These are phyloP conservation scores for Strix uralensis DNA, from an alignment of 2,113 vertebrate species.

Conservation along the genomic window DNA sequence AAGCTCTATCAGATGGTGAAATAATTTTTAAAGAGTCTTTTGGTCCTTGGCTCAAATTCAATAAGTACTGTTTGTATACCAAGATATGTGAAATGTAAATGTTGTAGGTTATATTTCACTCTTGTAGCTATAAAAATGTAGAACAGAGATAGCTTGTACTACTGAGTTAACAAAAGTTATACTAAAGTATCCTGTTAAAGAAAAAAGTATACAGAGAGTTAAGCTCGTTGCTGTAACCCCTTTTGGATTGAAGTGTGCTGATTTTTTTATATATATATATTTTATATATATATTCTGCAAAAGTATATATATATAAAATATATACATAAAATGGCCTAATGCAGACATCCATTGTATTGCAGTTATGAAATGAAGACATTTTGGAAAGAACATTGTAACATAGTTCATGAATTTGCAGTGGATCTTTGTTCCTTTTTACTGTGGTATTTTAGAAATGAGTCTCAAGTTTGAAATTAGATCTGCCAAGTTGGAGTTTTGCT, in stretches of 20 bases:
- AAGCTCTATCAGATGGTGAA: slow-evolving; percentile 74
- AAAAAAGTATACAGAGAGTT: slow-evolving; percentile 79
- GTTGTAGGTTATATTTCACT: slow-evolving; percentile 88
- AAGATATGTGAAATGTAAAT: slow-evolving; percentile 88
- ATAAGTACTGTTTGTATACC: slow-evolving; percentile 82
- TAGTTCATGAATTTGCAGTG: slow-evolving; percentile 88
- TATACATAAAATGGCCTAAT: slow-evolving; percentile 77
- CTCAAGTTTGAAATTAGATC: slow-evolving; percentile 84
- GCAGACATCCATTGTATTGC: slow-evolving; percentile 80
- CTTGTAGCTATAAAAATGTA: slow-evolving; percentile 87
- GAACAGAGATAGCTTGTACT: slow-evolving; percentile 90
- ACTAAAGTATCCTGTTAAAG: slow-evolving; percentile 81
- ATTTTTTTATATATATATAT: slow-evolving; percentile 68
- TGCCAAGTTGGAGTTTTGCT: slow-evolving; percentile 83
- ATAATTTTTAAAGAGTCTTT: slow-evolving; percentile 73
- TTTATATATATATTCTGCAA: slow-evolving; percentile 56
- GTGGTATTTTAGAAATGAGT: slow-evolving; percentile 90
- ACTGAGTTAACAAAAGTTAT: slow-evolving; percentile 89
- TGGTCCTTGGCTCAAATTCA: slow-evolving; percentile 78
- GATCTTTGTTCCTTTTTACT: slow-evolving; percentile 88
- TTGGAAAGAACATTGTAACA: slow-evolving; percentile 85
- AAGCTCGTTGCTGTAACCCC: slow-evolving; percentile 86
- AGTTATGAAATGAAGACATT: slow-evolving; percentile 79
- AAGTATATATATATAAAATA: slow-evolving; percentile 54
- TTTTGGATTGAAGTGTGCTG: slow-evolving; percentile 81